phyloP scores from a whole-genome alignment of 2,113 vertebrate genomes.

The Crocuta crocuta region DNA sequence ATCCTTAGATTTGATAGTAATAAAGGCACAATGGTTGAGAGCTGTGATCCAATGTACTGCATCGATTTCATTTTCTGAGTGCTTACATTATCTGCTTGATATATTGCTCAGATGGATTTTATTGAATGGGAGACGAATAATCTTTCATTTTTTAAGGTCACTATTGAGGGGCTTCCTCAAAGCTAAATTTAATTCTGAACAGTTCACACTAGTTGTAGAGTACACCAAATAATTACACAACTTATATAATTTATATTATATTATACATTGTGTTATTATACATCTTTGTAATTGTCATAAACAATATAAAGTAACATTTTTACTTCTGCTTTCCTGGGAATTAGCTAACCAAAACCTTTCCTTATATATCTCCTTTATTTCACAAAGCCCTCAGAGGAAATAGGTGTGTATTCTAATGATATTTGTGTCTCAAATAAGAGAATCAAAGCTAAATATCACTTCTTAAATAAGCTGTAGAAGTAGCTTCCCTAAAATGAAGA shows the following conservation, averaged over 20 bases:
- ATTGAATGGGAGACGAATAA: neutral
- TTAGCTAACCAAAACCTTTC: neutral
- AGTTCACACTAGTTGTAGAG: neutral
- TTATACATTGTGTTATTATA: neutral
- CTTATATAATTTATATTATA: neutral
- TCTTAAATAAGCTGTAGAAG: neutral
- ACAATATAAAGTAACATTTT: neutral
- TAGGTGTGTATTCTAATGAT: neutral
- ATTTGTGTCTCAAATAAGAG: neutral
- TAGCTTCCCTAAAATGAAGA: neutral
- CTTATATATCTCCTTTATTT: neutral
- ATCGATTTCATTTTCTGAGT: neutral
- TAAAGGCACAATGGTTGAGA: neutral
- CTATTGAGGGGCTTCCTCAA: neutral
- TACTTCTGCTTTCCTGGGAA: neutral
- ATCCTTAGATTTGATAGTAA: neutral
- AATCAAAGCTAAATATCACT: neutral
- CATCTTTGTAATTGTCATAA: neutral
- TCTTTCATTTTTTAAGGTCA: neutral
- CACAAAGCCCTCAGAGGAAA: neutral
- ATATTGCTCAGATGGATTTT: neutral
- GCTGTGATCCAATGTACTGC: neutral
- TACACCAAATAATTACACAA: neutral
- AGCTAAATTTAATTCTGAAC: neutral
- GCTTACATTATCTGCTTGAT: neutral